Conservation (phyloP, 1,140 invertebrate genomes). For the Brachionus plicatilis region DNA sequence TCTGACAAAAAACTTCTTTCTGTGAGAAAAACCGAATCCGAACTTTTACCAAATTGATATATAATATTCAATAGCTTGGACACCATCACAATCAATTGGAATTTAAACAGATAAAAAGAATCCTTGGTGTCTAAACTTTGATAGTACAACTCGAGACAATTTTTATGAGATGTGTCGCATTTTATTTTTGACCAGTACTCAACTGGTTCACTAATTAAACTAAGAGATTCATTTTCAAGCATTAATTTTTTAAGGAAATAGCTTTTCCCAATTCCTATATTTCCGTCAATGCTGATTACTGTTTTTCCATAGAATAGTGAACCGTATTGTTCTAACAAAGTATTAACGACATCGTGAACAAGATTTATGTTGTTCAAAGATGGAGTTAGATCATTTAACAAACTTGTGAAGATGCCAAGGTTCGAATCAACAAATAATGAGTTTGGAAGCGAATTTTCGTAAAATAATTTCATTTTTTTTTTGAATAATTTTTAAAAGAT, state of each 20-base stretch:
- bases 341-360: not conserved
- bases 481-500: not conserved
- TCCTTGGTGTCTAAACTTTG: not conserved
- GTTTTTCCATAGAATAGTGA: not conserved
- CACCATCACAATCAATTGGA: not conserved
- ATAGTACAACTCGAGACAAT: conserved; percentile 3
- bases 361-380: not conserved
- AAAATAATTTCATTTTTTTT: not conserved
- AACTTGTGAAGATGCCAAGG: not conserved
- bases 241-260: not conserved
- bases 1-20: conserved; percentile 8
- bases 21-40: not conserved
- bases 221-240: not conserved
- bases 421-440: not conserved
- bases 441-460: not conserved
- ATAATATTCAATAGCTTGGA: not conserved
- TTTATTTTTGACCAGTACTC: conserved; percentile 26
- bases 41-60: not conserved
- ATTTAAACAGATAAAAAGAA: conserved; percentile 8
- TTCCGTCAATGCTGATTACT: not conserved
- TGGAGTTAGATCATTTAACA: not conserved
- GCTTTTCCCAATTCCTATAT: not conserved
- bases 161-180: not conserved
- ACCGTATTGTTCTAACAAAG: not conserved
- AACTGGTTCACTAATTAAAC: not conserved